Evolutionary conservation across 2,113 vertebrate species (phyloP), one percentile per base, ranked within the genome.

Genomic region (Hiodon tergisus): DNA sequence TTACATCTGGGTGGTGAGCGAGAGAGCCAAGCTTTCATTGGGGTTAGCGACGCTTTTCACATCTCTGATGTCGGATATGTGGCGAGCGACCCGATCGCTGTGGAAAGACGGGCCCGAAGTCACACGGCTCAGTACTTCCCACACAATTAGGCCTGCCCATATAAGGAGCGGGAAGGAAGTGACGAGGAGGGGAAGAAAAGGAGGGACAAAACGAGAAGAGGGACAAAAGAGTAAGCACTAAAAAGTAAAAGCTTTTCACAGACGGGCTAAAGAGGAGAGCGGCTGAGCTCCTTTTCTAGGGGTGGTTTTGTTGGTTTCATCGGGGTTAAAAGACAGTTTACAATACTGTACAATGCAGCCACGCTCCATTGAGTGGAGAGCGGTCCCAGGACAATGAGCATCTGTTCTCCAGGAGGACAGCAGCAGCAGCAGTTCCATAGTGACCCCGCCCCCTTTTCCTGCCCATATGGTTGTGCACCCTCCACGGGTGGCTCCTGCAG

Each of bases 261-360:
- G 81, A 17, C 13, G 57, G 50, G 31, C 58, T 71, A 48, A 71
- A 71, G 70, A 14, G 80, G 76, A 83, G 8, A 79, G 76, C 79
- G 81, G 89, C 83, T 86, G 87, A 80, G 76, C 73, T 60, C 88
- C 85, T 88, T 88, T 91, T 31, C 31, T 84, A 87, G 78, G 80
- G 67, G 79, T 69, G 7, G 17, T 69, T 54, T 50, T 54, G 51
- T 31, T 52, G 69, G 51, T 0, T 8, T 4, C 17, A 16, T 84
- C 79, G 76, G 82, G 81, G 78, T 80, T 69, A 86, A 85, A 89
- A 86, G 79, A 83, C 85, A 85, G 85, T 88, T 89, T 85, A 91
- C 90, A 92, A 91, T 91, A 91, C 91, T 90, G 91, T 91, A 92
- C 89, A 90, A 89, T 89, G 87, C 86, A 89, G 89, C 86, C 89